A percentile compares a stretch with the other conserved stretches of the same genome.
Conservation (phyloP, 2,797 vertebrate species). For the Sebastes hubbsi region DNA sequence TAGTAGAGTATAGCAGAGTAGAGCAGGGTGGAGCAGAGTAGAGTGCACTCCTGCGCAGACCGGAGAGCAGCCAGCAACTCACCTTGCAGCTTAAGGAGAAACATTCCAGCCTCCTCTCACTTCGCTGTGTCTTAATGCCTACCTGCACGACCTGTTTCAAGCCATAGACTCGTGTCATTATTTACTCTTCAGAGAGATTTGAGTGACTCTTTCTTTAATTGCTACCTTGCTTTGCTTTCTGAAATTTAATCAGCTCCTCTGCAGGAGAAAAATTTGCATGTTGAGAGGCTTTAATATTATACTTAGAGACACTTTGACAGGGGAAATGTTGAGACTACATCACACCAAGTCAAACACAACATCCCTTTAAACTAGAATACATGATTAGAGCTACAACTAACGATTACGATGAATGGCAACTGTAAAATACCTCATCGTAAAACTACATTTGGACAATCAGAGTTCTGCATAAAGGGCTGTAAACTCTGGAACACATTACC, state of each 20-base stretch:
- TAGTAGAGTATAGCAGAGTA: accelerated
- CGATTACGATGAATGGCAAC: no score
- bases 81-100: conserved; percentile 54
- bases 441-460: no score
- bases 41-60: conserved; percentile 37
- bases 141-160: conserved; percentile 62
- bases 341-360: not conserved
- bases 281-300: not conserved
- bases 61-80: conserved; percentile 39
- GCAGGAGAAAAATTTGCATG: not conserved
- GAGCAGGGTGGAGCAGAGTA: no score
- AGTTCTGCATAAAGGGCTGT: accelerated
- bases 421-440: accelerated
- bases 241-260: not conserved
- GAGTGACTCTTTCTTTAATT: not conserved
- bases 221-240: not conserved
- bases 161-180: not conserved
- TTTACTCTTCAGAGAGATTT: not conserved
- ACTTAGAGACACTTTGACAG: not conserved
- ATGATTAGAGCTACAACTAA: no score
- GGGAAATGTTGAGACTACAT: not conserved
- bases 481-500: no score
- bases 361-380: not conserved
- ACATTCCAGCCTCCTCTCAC: conserved; percentile 35
- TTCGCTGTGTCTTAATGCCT: conserved; percentile 14